phyloP scores from a whole-genome alignment of 2,888 invertebrate genomes.

The Luperina nickerlii region DNA sequence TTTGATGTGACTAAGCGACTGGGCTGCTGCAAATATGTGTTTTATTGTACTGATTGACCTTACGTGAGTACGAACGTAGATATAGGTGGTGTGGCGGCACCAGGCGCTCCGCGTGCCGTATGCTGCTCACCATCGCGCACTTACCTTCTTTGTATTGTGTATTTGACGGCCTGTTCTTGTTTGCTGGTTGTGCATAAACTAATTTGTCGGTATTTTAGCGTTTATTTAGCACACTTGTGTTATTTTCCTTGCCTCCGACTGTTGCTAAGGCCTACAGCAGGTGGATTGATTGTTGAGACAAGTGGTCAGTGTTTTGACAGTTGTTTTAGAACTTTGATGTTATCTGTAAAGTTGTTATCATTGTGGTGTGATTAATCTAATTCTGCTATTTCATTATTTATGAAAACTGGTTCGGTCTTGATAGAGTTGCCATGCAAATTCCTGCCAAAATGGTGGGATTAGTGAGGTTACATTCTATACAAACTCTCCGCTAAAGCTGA shows the following conservation, averaged over 20 bases:
- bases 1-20: constrained; percentile 71
- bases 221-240: constrained; percentile 53
- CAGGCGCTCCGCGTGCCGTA: constrained; percentile 77
- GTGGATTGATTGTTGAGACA: constrained; percentile 28
- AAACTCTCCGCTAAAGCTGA: neutral
- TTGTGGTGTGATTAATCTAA: constrained; percentile 55
- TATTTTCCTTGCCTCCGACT: constrained; percentile 46
- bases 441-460: neutral
- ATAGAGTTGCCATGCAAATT: constrained; percentile 30
- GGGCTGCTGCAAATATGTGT: constrained; percentile 76
- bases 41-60: constrained; percentile 79
- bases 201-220: constrained; percentile 42
- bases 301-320: constrained; percentile 46
- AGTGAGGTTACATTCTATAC: constrained; percentile 29
- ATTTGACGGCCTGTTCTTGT: constrained; percentile 39
- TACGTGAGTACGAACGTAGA: constrained; percentile 79
- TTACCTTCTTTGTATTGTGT: constrained; percentile 56
- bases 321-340: constrained; percentile 43
- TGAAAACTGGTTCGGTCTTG: constrained; percentile 22
- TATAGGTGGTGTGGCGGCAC: constrained; percentile 74
- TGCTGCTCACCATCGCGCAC: constrained; percentile 64
- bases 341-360: constrained; percentile 65
- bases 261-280: constrained; percentile 63
- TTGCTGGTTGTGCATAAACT: constrained; percentile 49
- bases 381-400: constrained; percentile 51